Percentiles rank a stretch among this genome's conserved stretches.
Conservation (phyloP, 2,888 invertebrate species). For the Eristalis intricaria region DNA sequence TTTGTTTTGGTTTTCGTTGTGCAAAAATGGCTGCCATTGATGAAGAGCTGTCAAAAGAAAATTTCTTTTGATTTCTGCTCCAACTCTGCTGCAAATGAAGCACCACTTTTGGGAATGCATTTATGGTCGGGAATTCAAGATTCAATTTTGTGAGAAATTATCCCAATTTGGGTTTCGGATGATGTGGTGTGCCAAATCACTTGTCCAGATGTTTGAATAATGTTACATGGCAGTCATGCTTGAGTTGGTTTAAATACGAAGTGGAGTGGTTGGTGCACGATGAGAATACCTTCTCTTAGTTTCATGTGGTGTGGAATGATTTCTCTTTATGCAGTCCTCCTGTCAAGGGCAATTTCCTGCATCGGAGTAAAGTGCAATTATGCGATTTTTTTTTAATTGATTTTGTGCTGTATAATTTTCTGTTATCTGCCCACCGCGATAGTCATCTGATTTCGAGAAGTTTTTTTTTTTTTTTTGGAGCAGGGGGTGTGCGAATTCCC, state of each 20-base stretch:
- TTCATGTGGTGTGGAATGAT: neutral
- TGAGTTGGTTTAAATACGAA: conserved; percentile 15
- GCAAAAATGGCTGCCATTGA: conserved; percentile 70
- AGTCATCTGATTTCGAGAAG: neutral
- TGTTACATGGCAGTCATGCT: conserved; percentile 50
- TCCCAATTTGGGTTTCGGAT: neutral
- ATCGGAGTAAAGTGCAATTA: neutral
- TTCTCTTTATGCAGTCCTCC: conserved; percentile 4
- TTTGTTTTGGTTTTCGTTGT: conserved; percentile 70
- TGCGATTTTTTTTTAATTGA: neutral
- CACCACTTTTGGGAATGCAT: neutral
- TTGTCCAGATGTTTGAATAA: conserved; percentile 40
- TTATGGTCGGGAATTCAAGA: neutral
- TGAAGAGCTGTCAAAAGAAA: conserved; percentile 57
- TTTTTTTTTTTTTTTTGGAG: neutral
- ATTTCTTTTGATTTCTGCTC: conserved; percentile 22
- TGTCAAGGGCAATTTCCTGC: neutral
- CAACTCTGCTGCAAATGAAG: neutral
- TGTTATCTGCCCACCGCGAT: neutral
- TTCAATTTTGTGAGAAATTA: neutral
- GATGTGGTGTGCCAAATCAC: neutral
- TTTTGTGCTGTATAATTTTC: neutral
- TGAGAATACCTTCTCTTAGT: neutral
- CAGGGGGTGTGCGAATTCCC: neutral
- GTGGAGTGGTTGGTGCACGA: neutral